Base-by-base conservation (phyloP, 1,140 invertebrate genomes). In the Drosophila cardini region DNA sequence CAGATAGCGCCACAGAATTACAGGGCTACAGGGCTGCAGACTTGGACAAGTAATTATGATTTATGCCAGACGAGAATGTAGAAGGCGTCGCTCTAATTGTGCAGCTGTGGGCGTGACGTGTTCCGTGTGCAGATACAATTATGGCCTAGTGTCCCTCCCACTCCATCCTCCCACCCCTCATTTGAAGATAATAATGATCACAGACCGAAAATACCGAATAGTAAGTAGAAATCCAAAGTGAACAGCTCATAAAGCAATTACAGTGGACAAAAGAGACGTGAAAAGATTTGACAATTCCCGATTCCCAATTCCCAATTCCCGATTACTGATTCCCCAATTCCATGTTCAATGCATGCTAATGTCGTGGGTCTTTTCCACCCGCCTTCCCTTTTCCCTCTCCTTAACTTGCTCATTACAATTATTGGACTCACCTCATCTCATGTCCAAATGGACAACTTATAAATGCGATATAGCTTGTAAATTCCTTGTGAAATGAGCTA, bases 41-140 rank as follows among this genome's bases (percentile, higher is more conserved):
- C 70, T 46, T 56, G 65, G 46, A 65, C 80, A 75, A 80, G 78
- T 85, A 85, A 85, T 85, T 85, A 85, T 85, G 82, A 85, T 85
- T 85, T 85, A 85, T 85, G 82, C 79, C 57, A 58, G 40, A 48
- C 62, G 74, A 75, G 77, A 80, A 85, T 80, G 81, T 80, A 73
- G 72, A 72, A 72, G 77, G 81, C 73, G 81, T 80, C 11, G n/a
- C 81, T 40, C 81, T 85, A 85, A 85, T 85, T 85, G 81, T 80
- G 62, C 80, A 74, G 77, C 69, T 65, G 74, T 72, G 38, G 69
- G 60, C 52, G 50, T 64, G 52, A 43, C 36, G 18, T 42, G 42
- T 34, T 52, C 32, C 32, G 43, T 68, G 58, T 69, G 68, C 70
- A 74, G 80, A 64, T 76, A 83, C 80, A 84, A 83, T 83, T 83